Conservation (phyloP, 2,888 invertebrate species). For the Brassicogethes aeneus region DNA sequence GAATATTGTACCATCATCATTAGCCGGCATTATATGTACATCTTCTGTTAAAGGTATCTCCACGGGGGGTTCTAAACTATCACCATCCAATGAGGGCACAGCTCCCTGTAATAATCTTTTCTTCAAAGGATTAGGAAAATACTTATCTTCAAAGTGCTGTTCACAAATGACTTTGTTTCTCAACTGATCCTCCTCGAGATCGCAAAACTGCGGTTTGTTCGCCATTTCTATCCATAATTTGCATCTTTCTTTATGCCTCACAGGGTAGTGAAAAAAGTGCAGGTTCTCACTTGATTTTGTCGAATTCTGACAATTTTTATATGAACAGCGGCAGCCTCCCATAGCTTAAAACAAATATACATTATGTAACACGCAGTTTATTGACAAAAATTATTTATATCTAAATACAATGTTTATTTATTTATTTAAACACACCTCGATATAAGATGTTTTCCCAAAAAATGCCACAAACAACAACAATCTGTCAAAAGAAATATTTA, state of each 20-base stretch:
- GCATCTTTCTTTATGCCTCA: slow-evolving; percentile 49
- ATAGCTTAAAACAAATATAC: slow-evolving; percentile 36
- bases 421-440: too few relatives aligned
- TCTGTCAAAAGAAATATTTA: too few relatives aligned
- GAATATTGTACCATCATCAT: slow-evolving; percentile 33
- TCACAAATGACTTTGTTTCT: slow-evolving; percentile 53
- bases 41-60: slow-evolving; percentile 15
- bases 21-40: slow-evolving; percentile 31
- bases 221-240: slow-evolving; percentile 51
- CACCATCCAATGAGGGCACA: slow-evolving; percentile 44
- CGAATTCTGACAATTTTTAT: slow-evolving; percentile 45
- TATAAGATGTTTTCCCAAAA: too few relatives aligned
- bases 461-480: too few relatives aligned
- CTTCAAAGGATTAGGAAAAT: slow-evolving; percentile 46
- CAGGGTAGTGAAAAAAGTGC: slow-evolving; percentile 55
- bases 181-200: slow-evolving; percentile 48
- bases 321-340: slow-evolving; percentile 54
- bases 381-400: too few relatives aligned
- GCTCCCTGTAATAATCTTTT: slow-evolving; percentile 48
- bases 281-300: slow-evolving; percentile 41
- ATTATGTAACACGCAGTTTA: too few relatives aligned
- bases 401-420: too few relatives aligned
- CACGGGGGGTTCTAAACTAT: slow-evolving; percentile 11
- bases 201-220: slow-evolving; percentile 44
- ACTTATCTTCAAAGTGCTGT: slow-evolving; percentile 47